Evolutionary conservation across 37 sponge, comb jelly and placozoan species (phyloP), one percentile per base, ranked within the genome.

Genomic region (Geodia barretti): DNA sequence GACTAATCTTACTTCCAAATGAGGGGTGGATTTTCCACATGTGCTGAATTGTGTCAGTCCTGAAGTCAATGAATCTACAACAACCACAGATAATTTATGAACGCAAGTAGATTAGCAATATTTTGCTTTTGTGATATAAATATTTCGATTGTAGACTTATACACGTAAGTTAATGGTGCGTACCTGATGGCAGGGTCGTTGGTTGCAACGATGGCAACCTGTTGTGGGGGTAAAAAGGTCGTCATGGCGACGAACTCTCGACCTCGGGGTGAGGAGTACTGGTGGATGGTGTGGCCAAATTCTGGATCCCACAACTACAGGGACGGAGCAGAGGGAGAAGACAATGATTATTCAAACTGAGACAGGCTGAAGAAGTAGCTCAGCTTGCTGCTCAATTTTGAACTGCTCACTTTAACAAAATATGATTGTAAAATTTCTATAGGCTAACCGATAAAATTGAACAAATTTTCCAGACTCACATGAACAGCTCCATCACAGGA

Each of bases 281-380:
- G 89, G 28, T 83, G 86, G 25, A 94, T 2, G 36, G 73, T 75
- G 62, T 77, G 79, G 59, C 83, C 87, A 60, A 83, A 91, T 41
- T 94, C 91, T 2, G 80, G 68, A 60, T 94, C 89, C 95, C 95
- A 94, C 31, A 91, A 41, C 95, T 94, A 41, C 21, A 41, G 11
- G 25, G 19, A 64, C n/a, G n/a, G n/a, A n/a, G n/a, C n/a, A n/a
- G n/a, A n/a, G n/a, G n/a, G n/a, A n/a, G n/a, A n/a, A n/a, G n/a
- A n/a, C n/a, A n/a, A n/a, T n/a, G n/a, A n/a, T n/a, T n/a, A n/a
- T n/a, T n/a, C n/a, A n/a, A n/a, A n/a, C n/a, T n/a, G n/a, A n/a
- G n/a, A n/a, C n/a, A n/a, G n/a, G n/a, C n/a, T n/a, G n/a, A n/a
- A n/a, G n/a, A n/a, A n/a, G n/a, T n/a, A n/a, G n/a, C n/a, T n/a